Evolutionary conservation across 2,113 vertebrate species (phyloP), one percentile per base, ranked within the genome.

Genomic region (Coregonus clupeaformis): DNA sequence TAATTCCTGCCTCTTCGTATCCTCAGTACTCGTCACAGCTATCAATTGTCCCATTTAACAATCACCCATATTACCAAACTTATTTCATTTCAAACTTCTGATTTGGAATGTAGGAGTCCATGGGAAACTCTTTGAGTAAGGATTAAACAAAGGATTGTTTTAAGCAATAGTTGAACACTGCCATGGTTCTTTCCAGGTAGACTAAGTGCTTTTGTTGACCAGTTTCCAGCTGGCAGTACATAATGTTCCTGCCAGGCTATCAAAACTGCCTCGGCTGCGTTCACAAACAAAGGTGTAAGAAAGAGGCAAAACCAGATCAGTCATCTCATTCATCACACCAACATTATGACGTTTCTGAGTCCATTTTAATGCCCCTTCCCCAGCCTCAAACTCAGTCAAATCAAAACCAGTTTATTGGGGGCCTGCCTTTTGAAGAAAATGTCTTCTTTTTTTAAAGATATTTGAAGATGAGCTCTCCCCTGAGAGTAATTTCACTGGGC

Each of bases 181-280:
- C 7, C 36, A 59, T n/a, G 3, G 57, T 59, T 22, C 47, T 16
- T 49, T 49, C 57, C 57, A 59, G 57, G 57, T 22, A 59, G 57
- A 59, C 14, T 59, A 22, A n/a, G 57, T 9, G n/a, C 6, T 14
- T 12, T 7, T 16, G 14, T 5, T 59, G 18, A 6, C 49, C 49
- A 57, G 47, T 71, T 27, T 71, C 16, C 16, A 59, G 49, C 49
- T 71, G 69, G 69, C 52, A 57, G 52, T n/a, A 71, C 69, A 71
- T 29, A 18, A 22, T 49, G 27, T 71, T 71, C 52, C 45, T 20
- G 13, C 52, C 68, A 14, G 52, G 49, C 47, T 71, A 30, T 12
- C 14, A 14, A 20, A 60, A 4, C 36, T 11, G 36, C 36, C 36
- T 42, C 9, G 2, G 36, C 36, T 42, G 9, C 2, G 36, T 42